Evolutionary conservation across 2,888 invertebrate genomes (phyloP), one percentile per base, ranked within the genome.

Genomic region (Harpagoxenus sublaevis): DNA sequence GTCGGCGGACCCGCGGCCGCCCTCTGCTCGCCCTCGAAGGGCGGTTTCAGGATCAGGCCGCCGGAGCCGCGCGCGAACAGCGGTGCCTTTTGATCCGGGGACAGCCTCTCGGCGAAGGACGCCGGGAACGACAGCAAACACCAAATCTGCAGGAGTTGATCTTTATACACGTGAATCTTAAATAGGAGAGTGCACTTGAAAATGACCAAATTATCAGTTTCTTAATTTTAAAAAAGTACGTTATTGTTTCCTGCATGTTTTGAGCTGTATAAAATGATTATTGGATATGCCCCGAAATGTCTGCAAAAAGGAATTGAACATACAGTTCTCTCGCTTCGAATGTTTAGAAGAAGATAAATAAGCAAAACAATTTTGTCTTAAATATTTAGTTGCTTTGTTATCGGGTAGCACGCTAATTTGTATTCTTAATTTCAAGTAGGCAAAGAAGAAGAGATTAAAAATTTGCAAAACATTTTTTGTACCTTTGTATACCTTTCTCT

Each of bases 51-150:
- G 1, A 91, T 87, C 45, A 93, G 74, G 18, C 94, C 95, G 23
- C 94, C 95, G 9, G 95, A 93, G 57, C 92, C 92, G 28, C 92
- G 93, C 1, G 95, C 95, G 65, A 92, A 93, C 8, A 82, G 84
- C 8, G 95, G 95, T 8, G 95, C 93, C 79, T 92, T 93, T 84
- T 94, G 94, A 78, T 92, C 88, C 15, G 93, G 86, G 0, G 93
- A 92, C 23, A 95, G 86, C 73, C 93, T 94, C 10, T 93, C 94
- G 12, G 91, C 92, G 82, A 89, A 90, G 45, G 28, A 62, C 70
- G 70, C 78, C 23, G 73, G 18, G 10, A 45, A 73, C 3, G 65
- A 28, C 63, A 84, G 51, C 51, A 89, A 60, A 53, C 84, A 86
- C 65, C 84, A 51, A 55, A 88, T 83, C 89, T 90, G 62, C 15